Percentiles rank a stretch among this genome's conserved stretches.
These are phyloP conservation scores for Rhabdomys pumilio DNA, from an alignment of 2,797 vertebrate species.

Conservation along the genomic window DNA sequence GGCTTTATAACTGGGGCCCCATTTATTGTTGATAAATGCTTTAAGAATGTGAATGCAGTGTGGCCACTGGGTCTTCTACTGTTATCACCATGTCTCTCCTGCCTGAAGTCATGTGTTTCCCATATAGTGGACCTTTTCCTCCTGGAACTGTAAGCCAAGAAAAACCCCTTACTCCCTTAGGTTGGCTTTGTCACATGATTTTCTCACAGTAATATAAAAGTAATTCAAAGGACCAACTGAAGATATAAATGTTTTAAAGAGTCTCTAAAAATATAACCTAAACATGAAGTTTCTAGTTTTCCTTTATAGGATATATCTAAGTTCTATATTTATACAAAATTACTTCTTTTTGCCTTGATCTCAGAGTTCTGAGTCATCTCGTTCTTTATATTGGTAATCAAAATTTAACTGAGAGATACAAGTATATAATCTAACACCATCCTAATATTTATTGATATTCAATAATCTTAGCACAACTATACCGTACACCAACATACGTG, in stretches of 20 bases:
- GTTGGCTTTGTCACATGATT: not conserved
- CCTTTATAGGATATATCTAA: not conserved
- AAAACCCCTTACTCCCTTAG: not conserved
- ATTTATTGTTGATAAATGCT: not conserved
- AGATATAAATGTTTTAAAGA: not conserved
- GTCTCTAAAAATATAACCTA: conserved; percentile 3
- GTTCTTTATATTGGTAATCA: not conserved
- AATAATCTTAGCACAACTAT: conserved; percentile 6
- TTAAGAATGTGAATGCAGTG: not conserved
- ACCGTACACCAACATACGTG: not conserved
- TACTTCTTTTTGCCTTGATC: not conserved
- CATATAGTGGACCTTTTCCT: no score
- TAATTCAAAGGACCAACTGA: not conserved
- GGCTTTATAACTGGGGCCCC: not conserved
- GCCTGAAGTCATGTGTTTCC: not conserved
- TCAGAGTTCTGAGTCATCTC: not conserved
- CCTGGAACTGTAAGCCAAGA: not conserved
- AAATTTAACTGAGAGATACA: not conserved
- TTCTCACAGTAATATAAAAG: not conserved
- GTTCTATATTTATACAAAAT: not conserved
- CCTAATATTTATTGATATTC: not conserved
- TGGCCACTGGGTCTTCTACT: not conserved
- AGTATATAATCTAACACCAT: not conserved
- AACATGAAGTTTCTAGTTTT: not conserved
- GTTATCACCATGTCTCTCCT: not conserved